phyloP scores from a whole-genome alignment of 2,888 invertebrate genomes.

The Seladonia tumulorum region DNA sequence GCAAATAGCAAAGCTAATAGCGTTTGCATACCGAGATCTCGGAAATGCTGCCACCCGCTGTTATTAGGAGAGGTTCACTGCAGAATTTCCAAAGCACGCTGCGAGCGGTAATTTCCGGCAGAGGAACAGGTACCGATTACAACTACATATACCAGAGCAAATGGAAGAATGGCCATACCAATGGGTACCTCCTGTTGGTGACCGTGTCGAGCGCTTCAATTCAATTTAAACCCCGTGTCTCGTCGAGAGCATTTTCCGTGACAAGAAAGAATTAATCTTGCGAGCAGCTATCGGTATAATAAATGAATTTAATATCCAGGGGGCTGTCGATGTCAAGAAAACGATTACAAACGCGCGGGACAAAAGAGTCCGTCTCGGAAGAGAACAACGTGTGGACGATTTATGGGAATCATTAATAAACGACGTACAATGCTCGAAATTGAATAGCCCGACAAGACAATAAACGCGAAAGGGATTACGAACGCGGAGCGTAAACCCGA shows the following conservation, averaged over 20 bases:
- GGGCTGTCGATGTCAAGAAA: neutral
- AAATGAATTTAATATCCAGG: neutral
- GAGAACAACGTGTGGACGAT: neutral
- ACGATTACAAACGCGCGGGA: neutral
- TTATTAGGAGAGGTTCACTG: slow-evolving; percentile 77
- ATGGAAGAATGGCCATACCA: slow-evolving; percentile 39
- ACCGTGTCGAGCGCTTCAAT: neutral
- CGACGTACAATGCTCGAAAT: slow-evolving; percentile 11
- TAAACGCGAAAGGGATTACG: slow-evolving; percentile 33
- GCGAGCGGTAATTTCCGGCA: slow-evolving; percentile 80
- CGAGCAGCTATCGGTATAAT: neutral
- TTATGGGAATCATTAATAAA: slow-evolving; percentile 14
- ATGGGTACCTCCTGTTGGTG: neutral
- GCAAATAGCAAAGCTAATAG: neutral
- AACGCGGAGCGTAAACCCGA: neutral
- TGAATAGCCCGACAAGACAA: slow-evolving; percentile 26
- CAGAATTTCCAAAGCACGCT: slow-evolving; percentile 77
- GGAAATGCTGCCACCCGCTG: slow-evolving; percentile 66
- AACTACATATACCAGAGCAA: slow-evolving; percentile 57
- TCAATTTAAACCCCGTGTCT: too few species aligned
- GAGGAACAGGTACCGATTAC: slow-evolving; percentile 75
- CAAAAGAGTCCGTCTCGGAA: slow-evolving; percentile 7
- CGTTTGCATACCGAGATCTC: neutral
- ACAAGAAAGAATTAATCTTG: neutral
- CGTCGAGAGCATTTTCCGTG: neutral